Evolutionary conservation across 2,888 invertebrate species (phyloP), one percentile per base, ranked within the genome.

Genomic region (Electrophaes corylata): DNA sequence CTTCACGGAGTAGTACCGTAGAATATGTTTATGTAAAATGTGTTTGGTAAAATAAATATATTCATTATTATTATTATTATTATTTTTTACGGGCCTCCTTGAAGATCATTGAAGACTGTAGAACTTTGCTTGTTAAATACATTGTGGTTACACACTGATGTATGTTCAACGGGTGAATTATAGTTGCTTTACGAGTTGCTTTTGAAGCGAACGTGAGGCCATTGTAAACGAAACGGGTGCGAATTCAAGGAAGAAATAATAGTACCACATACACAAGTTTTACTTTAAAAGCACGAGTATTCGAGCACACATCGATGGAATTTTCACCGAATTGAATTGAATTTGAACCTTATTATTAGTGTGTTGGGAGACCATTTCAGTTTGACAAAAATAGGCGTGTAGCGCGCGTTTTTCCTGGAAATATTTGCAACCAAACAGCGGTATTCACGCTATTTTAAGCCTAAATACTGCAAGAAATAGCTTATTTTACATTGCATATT

Each of bases 111-210:
- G 19, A 8, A 18, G 5, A 20, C 19, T n/a, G 19, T 18, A 23
- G 12, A 45, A 57, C 18, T 51, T 41, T 46, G 10, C 14, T 29
- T 47, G 48, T 43, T 44, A 26, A 50, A 57, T 40, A 57, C 48
- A 51, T 48, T 58, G 52, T 46, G 23, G 51, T 43, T 29, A 33
- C 23, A 43, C 44, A 26, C 16, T 16, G 33, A 20, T 47, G 46
- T 43, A 47, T 35, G 37, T 52, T 47, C 20, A 23, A 51, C 43
- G 19, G 37, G 10, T 31, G 52, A 39, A 44, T 48, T 53, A 29
- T 31, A 53, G 52, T 48, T 54, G 31, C 31, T 47, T 57, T 57
- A 57, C 52, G 52, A 57, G 47, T 50, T 45, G 33, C 50, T 16
- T 52, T 39, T 49, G 41, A 8, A 39, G 26, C 12, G 35, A 18